A percentile compares a stretch with the other conserved stretches of the same genome.
Conservation (phyloP, 2,888 invertebrate species). For the Cryptocephalus primarius region DNA sequence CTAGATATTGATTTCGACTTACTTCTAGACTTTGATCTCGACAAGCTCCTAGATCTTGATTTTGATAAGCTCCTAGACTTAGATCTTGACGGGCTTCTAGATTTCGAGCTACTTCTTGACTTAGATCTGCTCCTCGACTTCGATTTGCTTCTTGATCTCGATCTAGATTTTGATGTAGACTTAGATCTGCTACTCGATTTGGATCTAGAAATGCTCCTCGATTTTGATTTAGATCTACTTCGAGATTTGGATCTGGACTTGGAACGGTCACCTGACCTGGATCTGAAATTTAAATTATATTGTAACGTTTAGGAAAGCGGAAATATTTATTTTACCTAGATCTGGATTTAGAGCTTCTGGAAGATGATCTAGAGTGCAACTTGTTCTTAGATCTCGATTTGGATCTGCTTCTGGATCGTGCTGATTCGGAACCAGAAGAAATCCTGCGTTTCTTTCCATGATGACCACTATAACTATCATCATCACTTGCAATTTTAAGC, state of each 20-base stretch:
- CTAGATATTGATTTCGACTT: background rate
- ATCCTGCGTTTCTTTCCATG: constrained; percentile 45
- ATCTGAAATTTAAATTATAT: constrained; percentile 18
- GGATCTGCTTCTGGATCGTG: constrained; percentile 26
- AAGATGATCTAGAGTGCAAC: constrained; percentile 31
- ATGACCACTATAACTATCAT: constrained; percentile 37
- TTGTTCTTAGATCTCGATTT: constrained; percentile 18
- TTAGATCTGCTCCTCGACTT: constrained; percentile 30
- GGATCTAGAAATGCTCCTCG: constrained; percentile 32
- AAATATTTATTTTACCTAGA: constrained; percentile 23
- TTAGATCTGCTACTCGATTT: constrained; percentile 29
- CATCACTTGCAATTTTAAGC: constrained; percentile 47
- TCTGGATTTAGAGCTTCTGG: constrained; percentile 26
- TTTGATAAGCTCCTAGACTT: constrained; percentile 31
- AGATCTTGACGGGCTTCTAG: constrained; percentile 20
- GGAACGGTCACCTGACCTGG: constrained; percentile 1
- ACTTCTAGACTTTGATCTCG: background rate
- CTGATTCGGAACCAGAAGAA: constrained; percentile 44
- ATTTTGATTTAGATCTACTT: constrained; percentile 27
- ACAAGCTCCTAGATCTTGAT: constrained; percentile 17
- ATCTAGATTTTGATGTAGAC: constrained; percentile 17
- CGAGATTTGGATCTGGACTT: constrained; percentile 15
- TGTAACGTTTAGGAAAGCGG: constrained; percentile 5
- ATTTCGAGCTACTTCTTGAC: constrained; percentile 23
- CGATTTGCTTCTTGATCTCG: constrained; percentile 22